A percentile compares a stretch with the other conserved stretches of the same genome.
These are phyloP conservation scores for Lepidocolaptes lacrymiger DNA, from an alignment of 2,797 vertebrate species.

Conservation along the genomic window DNA sequence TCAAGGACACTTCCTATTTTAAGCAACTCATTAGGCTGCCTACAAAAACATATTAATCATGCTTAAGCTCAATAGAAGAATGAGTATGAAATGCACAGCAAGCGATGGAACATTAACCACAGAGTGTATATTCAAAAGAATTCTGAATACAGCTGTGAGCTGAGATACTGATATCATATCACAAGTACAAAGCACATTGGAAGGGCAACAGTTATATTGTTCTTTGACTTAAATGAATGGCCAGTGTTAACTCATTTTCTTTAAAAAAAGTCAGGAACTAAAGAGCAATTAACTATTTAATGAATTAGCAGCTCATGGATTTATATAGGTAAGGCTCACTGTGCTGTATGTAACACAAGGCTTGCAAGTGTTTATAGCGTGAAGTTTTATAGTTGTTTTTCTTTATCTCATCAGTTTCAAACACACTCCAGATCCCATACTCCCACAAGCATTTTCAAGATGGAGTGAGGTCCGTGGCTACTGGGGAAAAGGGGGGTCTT, in stretches of 20 bases:
- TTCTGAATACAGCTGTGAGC: not conserved
- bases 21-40: constrained; percentile 22
- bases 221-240: not conserved
- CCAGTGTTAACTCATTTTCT: not conserved
- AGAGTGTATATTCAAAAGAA: not conserved
- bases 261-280: not conserved
- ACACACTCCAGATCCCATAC: constrained; percentile 47
- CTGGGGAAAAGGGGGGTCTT: constrained; percentile 49
- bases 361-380: constrained; percentile 55
- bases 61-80: constrained; percentile 3
- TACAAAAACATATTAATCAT: constrained; percentile 33
- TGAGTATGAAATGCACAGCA: not conserved
- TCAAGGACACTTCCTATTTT: constrained; percentile 20
- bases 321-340: not conserved
- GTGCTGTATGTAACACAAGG: not conserved
- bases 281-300: constrained; percentile 39
- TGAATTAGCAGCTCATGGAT: constrained; percentile 56
- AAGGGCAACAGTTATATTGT: not conserved
- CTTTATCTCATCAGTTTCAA: constrained; percentile 68
- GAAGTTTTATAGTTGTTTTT: constrained; percentile 68
- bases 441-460: constrained; percentile 65
- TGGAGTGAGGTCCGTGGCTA: constrained; percentile 67
- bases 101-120: not conserved
- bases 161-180: not conserved
- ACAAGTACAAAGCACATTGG: not conserved